Base-by-base conservation (phyloP, 2,113 vertebrate species). In the Ceyx cyanopectus region DNA sequence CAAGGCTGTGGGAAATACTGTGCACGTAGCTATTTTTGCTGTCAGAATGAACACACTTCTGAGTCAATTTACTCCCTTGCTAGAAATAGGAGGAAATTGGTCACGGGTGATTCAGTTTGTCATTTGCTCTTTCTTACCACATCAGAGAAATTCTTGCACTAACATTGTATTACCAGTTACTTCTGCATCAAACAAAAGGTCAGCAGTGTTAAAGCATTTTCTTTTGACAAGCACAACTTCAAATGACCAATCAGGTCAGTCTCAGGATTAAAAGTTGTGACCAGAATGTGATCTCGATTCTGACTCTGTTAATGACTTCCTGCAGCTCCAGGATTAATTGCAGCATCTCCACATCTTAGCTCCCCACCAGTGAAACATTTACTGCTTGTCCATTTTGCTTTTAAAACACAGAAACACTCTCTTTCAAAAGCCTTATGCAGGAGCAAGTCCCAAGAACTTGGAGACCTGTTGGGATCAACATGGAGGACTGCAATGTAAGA, bases 21-120 rank as follows among this genome's bases (percentile, higher is more conserved):
- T 3, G 26, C 73, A 92, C 10, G 5, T 30, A 60, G 61, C 34
- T 26, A 46, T 30, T 81, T 54, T 10, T 1, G 1, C 70, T 81
- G 62, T 80, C 74, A 89, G 67, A 95, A 92, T 29, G 75, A 92
- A 73, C 62, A 62, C 46, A 12, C 45, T 86, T 78, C 67, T 34
- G 81, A 95, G 75, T 87, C 92, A 82, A 87, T 92, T 94, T 89
- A 62, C 23, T 85, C 34, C 34, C 82, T 82, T 74, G 48, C 75
- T 43, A 82, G 62, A 67, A 93, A 95, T 3, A 63, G 41, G 24
- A 69, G 67, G 81, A 89, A 94, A 92, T 70, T 75, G 90, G 69
- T 84, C 76, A 93, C 4, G 26, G 92, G 69, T 89, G 81, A 95
- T 94, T 90, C 86, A 77, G 63, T 89, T 93, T 94, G 75, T 93